Percentiles rank a stretch among this genome's conserved stretches.
Evolutionary conservation across 2,113 vertebrate genomes (phyloP).

Genomic region (Amazona vittata): DNA sequence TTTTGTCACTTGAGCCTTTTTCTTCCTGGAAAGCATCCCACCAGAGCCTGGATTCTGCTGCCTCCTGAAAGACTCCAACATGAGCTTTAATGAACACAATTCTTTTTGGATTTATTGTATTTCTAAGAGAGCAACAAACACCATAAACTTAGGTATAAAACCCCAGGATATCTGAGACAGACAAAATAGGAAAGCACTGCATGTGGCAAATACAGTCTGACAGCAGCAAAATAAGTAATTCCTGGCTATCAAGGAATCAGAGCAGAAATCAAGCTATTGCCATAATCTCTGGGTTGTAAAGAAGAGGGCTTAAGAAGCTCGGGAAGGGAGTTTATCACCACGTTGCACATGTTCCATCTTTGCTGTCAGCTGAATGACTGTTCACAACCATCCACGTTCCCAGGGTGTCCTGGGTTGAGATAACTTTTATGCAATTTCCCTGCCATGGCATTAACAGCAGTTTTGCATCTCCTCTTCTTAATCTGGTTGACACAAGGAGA

Average conservation of each 20-base stretch:
- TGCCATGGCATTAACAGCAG: neutral
- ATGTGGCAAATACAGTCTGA: conserved; percentile 22
- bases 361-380: neutral
- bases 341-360: neutral
- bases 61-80: neutral
- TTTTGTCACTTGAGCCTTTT: neutral
- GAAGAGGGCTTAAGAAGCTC: neutral
- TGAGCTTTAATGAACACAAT: neutral
- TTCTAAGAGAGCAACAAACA: neutral
- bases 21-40: neutral
- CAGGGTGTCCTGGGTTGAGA: neutral
- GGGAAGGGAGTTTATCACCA: neutral
- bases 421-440: neutral
- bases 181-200: neutral
- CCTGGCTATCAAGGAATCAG: conserved; percentile 27
- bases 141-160: conserved; percentile 20
- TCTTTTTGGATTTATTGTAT: neutral
- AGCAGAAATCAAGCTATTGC: conserved; percentile 35
- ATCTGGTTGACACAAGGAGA: neutral
- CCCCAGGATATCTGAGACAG: neutral
- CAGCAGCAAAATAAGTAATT: conserved; percentile 50
- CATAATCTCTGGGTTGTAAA: neutral
- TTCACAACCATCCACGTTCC: neutral
- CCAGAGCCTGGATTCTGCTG: neutral
- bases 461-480: neutral